These are phyloP conservation scores for Nomada flava DNA, from an alignment of 2,888 invertebrate species.

Conservation along the genomic window DNA sequence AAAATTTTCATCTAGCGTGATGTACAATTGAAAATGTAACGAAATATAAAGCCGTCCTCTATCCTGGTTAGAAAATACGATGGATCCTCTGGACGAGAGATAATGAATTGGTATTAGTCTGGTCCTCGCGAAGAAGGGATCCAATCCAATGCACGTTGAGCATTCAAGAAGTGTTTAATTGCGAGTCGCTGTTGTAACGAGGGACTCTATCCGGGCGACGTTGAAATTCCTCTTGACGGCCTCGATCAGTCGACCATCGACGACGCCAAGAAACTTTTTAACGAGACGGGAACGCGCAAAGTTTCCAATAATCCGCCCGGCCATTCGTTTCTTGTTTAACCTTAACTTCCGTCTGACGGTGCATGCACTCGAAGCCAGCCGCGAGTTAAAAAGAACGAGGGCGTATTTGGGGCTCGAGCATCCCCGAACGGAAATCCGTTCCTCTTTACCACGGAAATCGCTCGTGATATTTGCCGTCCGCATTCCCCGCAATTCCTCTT, in stretches of 20 bases:
- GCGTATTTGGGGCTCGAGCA: slow-evolving; percentile 15
- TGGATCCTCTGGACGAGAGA: slow-evolving; percentile 1
- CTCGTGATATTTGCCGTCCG: slow-evolving; percentile 40
- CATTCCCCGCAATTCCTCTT: slow-evolving; percentile 15
- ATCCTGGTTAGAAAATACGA: background rate
- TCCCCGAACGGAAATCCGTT: slow-evolving; percentile 21
- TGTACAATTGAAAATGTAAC: background rate
- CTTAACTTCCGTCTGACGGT: slow-evolving; percentile 34
- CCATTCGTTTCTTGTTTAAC: slow-evolving; percentile 58
- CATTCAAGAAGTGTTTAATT: slow-evolving; percentile 49
- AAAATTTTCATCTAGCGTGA: background rate
- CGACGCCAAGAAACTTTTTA: slow-evolving; percentile 60
- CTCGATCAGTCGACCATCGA: slow-evolving; percentile 51
- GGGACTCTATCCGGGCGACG: slow-evolving; percentile 23
- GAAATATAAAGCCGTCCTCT: background rate
- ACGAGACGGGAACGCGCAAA: slow-evolving; percentile 60
- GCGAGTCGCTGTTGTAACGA: slow-evolving; percentile 38
- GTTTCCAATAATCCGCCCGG: slow-evolving; percentile 55
- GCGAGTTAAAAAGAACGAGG: slow-evolving; percentile 13
- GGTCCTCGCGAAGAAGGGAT: slow-evolving; percentile 19
- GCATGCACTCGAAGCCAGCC: slow-evolving; percentile 23
- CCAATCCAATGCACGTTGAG: slow-evolving; percentile 41
- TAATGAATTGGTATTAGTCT: slow-evolving; percentile 52
- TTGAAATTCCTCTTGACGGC: slow-evolving; percentile 62
- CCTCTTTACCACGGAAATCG: slow-evolving; percentile 25